Evolutionary conservation across 2,113 vertebrate species (phyloP).

Genomic region (Galbula dea): DNA sequence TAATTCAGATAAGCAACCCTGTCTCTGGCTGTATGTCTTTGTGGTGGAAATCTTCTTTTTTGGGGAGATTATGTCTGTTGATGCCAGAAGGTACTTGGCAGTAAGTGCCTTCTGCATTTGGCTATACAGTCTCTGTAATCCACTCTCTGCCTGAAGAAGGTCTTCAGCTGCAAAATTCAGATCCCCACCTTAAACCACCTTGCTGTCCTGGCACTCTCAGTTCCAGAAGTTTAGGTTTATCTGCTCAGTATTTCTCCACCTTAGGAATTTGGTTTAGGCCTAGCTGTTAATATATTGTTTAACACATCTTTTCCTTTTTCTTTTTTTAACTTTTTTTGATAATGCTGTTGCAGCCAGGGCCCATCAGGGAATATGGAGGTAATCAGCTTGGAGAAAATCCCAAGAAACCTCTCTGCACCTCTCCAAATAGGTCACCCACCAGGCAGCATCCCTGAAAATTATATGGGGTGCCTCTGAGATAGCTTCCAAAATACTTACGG

Average conservation of each 20-base stretch:
- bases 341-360: background rate
- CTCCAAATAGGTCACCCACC: conserved; percentile 38
- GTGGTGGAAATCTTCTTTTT: conserved; percentile 9
- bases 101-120: background rate
- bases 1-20: background rate
- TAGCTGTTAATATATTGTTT: conserved; percentile 5
- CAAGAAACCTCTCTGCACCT: conserved; percentile 8
- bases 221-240: background rate
- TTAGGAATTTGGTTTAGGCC: background rate
- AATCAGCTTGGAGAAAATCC: conserved; percentile 40
- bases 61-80: background rate
- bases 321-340: background rate
- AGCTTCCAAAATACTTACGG: conserved; percentile 49
- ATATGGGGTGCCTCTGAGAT: conserved; percentile 8
- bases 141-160: background rate
- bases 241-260: background rate
- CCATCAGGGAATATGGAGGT: conserved; percentile 2
- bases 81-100: conserved; percentile 28
- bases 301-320: background rate
- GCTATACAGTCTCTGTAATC: background rate
- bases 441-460: conserved; percentile 38
- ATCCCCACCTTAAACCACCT: background rate
- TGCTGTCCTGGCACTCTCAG: background rate
- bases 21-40: background rate
- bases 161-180: background rate